phyloP scores from a whole-genome alignment of 2,888 invertebrate species.

The Cheiracanthium punctorium region DNA sequence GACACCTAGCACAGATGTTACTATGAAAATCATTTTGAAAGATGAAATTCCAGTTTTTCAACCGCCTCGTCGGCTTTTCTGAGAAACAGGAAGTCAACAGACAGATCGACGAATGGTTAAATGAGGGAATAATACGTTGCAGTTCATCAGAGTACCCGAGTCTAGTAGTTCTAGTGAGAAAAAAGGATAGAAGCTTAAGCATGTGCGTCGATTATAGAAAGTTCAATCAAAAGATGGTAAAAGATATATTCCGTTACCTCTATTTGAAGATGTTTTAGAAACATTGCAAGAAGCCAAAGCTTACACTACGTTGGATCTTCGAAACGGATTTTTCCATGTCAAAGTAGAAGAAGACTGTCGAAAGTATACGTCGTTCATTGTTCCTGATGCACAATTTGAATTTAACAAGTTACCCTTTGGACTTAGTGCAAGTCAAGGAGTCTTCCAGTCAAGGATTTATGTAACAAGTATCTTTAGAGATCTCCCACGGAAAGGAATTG shows the following conservation, averaged over 20 bases:
- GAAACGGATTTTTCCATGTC: conserved; percentile 30
- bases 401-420: conserved; percentile 18
- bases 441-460: no score
- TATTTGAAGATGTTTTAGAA: conserved; percentile 28
- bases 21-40: background rate
- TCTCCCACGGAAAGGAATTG: no score
- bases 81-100: background rate
- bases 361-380: conserved; percentile 12
- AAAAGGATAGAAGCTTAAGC: conserved; percentile 12
- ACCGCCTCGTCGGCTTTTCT: background rate
- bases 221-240: conserved; percentile 13
- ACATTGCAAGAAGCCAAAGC: conserved; percentile 8
- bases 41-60: conserved; percentile 5
- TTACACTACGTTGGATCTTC: conserved; percentile 21
- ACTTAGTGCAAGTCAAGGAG: no score
- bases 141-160: background rate
- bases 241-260: conserved; percentile 16
- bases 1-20: no score
- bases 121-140: background rate
- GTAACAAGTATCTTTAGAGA: no score
- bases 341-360: background rate
- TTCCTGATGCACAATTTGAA: conserved; percentile 10
- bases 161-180: conserved; percentile 26
- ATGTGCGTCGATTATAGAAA: conserved; percentile 36
- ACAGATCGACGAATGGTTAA: background rate